Evolutionary conservation across 35 echinoderm and acorn worm genomes (phyloP).

Genomic region (Anneissia japonica): DNA sequence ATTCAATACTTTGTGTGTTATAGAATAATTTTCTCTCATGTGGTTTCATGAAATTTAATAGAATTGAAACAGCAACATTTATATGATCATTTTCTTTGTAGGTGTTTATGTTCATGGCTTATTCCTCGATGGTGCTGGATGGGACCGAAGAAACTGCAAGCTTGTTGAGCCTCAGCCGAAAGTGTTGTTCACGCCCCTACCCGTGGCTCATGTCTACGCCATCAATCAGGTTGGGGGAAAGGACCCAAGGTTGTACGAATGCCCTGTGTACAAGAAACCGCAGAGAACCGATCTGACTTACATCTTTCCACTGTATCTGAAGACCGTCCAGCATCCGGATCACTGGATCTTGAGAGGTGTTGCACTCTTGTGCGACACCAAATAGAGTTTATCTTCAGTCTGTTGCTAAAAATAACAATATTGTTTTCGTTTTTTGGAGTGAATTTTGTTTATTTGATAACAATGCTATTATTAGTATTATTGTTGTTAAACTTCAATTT

Average conservation of each 20-base stretch:
- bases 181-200: slow-evolving; percentile 88
- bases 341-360: slow-evolving; percentile 97
- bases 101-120: slow-evolving; percentile 92
- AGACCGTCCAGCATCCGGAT: slow-evolving; percentile 94
- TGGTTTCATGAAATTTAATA: no score
- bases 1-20: no score
- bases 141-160: slow-evolving; percentile 95
- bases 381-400: slow-evolving; percentile 7
- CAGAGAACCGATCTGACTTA: slow-evolving; percentile 87
- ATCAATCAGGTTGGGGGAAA: slow-evolving; percentile 70
- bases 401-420: not conserved
- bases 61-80: not conserved
- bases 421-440: not conserved
- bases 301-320: slow-evolving; percentile 90
- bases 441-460: no score
- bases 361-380: slow-evolving; percentile 92
- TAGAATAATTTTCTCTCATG: no score
- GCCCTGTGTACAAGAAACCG: slow-evolving; percentile 95
- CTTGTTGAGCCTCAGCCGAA: slow-evolving; percentile 89
- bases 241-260: slow-evolving; percentile 91
- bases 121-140: slow-evolving; percentile 94
- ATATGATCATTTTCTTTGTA: slow-evolving; percentile 12
- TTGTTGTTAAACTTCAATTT: no score
- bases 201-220: slow-evolving; percentile 92
- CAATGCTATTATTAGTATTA: no score